Base-by-base conservation (phyloP, 1,140 invertebrate genomes). In the Drosophila mojavensis region DNA sequence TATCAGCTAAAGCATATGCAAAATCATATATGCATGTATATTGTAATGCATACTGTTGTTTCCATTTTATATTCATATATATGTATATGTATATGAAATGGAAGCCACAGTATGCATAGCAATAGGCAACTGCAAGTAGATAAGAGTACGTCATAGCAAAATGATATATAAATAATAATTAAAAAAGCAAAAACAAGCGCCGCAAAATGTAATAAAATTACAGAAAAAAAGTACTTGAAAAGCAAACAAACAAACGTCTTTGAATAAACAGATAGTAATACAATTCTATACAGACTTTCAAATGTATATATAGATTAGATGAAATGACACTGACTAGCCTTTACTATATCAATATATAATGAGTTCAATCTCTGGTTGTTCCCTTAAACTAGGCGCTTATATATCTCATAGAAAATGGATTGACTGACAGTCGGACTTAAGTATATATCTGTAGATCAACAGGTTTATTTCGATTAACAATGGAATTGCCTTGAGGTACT, bases 151-250 rank as follows among this genome's bases (percentile, higher is more conserved):
- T 65, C 78, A 62, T 61, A 66, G 71, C 79, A 80, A 84, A 56
- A 70, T 54, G 66, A 80, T 59, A 61, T 20, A 80, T 9, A 65
- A 36, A 28, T 13, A 30, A 7, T 33, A 9, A 33, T 33, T 33
- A 9, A 65, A 36, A 39, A 17, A 20, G 2, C 53, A 72, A 72
- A 72, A 50, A 26, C 73, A 86, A 67, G 67, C 62, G 78, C 55
- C 72, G 68, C 72, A 82, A 68, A 83, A 83, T 86, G 83, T 86
- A 86, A 86, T 86, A 55, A 79, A 82, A 86, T 86, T 86, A 86
- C 83, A 88, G 51, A 79, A 39, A 79, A 79, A 77, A 81, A 71
- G 67, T 65, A 75, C 60, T 71, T 65, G 67, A 75, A 77, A 77
- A 67, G 54, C 36, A 81, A 81, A 81, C 58, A 85, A 85, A 79